Base-by-base conservation (phyloP, 2,888 invertebrate species). In the Meliscaeva auricollis region DNA sequence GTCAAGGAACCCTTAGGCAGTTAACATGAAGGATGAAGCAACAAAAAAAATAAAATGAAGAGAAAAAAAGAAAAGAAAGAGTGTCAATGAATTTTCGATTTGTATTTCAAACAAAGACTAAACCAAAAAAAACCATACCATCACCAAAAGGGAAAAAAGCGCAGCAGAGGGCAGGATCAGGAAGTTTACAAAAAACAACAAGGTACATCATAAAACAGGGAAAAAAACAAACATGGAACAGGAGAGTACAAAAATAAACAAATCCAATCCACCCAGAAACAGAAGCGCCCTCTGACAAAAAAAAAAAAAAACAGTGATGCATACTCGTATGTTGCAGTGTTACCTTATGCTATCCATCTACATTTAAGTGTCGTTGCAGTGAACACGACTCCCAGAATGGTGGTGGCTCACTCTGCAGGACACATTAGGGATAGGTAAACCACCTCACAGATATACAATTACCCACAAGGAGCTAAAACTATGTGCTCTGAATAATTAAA, bases 401-500 rank as follows among this genome's bases (percentile, higher is more conserved):
- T 30, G 38, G 62, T 64, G 11, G 35, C 35, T 64, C 17, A 38
- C 2, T 64, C 46, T 50, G 78, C 78, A 69, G 74, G 78, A 62
- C 82, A 74, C 54, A 56, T 13, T 11, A n/a, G 17, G 20, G 2
- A 52, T 64, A 54, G 74, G n/a, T 30, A 64, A 44, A 15, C 54
- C 46, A 20, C 62, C 74, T 68, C 80, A 73, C 38, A 64, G 73
- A 84, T 72, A 84, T 72, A 79, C 70, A 74, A 79, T 80, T 70
- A 80, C 75, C 84, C 80, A 46, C 46, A 80, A 80, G 80, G 70
- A 76, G 66, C 64, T 48, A 26, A 54, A 60, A 22, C 73, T 66
- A 77, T 85, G 85, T 77, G 85, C 52, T 76, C 76, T 85, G 85
- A 85, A 85, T 85, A 85, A 85, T 85, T 85, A 85, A 85, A 85